phyloP scores from a whole-genome alignment of 1,140 invertebrate genomes.

The Contarinia nasturtii region DNA sequence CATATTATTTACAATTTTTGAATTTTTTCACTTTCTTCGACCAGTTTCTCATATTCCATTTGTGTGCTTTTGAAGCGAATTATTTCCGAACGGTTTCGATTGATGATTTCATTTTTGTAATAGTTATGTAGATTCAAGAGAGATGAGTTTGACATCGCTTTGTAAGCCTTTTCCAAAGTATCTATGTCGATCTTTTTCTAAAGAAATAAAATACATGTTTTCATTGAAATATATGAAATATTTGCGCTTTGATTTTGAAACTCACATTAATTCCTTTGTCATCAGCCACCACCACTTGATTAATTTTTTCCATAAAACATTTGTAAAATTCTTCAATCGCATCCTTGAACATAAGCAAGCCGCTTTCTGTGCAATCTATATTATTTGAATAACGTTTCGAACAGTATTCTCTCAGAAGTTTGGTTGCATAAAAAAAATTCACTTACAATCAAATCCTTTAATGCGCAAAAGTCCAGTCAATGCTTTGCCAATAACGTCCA shows the following conservation, averaged over 20 bases:
- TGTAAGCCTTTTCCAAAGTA: conserved; percentile 15
- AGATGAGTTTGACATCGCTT: conserved; percentile 13
- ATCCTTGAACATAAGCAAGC: conserved; percentile 14
- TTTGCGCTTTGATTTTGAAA: not conserved
- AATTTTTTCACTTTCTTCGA: conserved; percentile 22
- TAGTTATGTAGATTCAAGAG: conserved; percentile 20
- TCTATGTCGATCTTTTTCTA: conserved; percentile 7
- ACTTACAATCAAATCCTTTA: conserved; percentile 13
- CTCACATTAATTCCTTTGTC: conserved; percentile 5
- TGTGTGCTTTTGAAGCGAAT: conserved; percentile 16
- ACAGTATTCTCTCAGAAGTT: not conserved
- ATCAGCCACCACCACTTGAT: conserved; percentile 4
- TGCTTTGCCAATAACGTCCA: conserved; percentile 13
- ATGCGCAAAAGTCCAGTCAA: conserved; percentile 18
- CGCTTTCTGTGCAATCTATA: conserved; percentile 19
- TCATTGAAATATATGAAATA: not conserved
- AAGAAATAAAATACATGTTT: not conserved
- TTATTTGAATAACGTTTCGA: conserved; percentile 3
- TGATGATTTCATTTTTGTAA: conserved; percentile 21
- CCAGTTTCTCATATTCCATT: conserved; percentile 20
- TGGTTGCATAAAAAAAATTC: not conserved
- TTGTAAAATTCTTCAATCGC: conserved; percentile 17
- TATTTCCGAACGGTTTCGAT: conserved; percentile 16
- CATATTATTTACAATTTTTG: conserved; percentile 7
- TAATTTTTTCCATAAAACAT: conserved; percentile 11